phyloP scores from a whole-genome alignment of 2,797 vertebrate genomes.

The Enteromius anoplus region DNA sequence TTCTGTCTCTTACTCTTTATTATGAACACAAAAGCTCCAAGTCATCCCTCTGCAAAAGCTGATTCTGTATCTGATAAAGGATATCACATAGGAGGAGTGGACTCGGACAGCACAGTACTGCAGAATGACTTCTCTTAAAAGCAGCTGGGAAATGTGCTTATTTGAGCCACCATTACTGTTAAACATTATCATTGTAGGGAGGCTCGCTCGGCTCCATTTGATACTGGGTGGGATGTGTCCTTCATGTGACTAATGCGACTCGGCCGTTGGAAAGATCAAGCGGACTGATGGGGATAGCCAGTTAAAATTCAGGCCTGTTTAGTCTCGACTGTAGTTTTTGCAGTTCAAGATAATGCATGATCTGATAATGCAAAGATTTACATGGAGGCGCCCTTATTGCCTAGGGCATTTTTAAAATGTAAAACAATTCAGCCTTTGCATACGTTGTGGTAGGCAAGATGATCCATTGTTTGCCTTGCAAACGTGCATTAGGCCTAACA shows the following conservation, averaged over 20 bases:
- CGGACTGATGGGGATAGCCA: neutral
- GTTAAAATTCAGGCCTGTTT: slow-evolving; percentile 20
- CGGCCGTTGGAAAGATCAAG: slow-evolving; percentile 19
- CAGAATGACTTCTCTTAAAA: slow-evolving; percentile 36
- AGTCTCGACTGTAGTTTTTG: slow-evolving; percentile 30
- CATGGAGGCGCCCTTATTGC: slow-evolving; percentile 14
- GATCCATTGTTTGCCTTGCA: slow-evolving; percentile 50
- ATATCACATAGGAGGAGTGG: slow-evolving; percentile 27
- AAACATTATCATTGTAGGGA: slow-evolving; percentile 20
- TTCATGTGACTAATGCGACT: slow-evolving; percentile 7
- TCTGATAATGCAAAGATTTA: slow-evolving; percentile 22
- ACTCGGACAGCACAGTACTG: slow-evolving; percentile 22
- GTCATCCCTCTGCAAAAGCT: slow-evolving; percentile 32
- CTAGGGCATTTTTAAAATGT: slow-evolving; percentile 49
- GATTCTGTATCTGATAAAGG: slow-evolving; percentile 48
- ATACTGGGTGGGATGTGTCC: slow-evolving; percentile 18
- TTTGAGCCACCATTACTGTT: slow-evolving; percentile 27
- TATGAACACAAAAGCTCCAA: slow-evolving; percentile 38
- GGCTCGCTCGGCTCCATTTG: neutral
- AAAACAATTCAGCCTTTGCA: slow-evolving; percentile 72
- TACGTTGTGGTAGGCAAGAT: slow-evolving; percentile 34
- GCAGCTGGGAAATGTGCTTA: slow-evolving; percentile 36
- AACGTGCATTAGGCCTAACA: slow-evolving; percentile 9
- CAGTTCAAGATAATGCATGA: slow-evolving; percentile 10
- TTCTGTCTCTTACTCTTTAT: neutral